Base-by-base conservation (phyloP, 2,888 invertebrate species). In the Trilocha varians region DNA sequence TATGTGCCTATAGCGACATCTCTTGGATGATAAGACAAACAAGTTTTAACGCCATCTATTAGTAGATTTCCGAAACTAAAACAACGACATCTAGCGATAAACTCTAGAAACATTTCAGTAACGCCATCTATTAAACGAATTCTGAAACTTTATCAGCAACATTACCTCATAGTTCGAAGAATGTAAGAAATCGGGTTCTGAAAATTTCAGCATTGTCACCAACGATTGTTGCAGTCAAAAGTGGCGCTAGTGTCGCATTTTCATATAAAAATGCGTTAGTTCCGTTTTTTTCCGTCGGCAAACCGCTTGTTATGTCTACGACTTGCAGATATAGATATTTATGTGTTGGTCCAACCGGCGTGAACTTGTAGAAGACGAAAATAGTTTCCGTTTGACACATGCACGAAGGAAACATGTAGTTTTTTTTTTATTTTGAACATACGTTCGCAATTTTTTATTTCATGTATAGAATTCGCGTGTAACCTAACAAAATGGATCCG, bases 301-400 rank as follows among this genome's bases (percentile, higher is more conserved):
- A 25, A 34, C 48, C 49, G 45, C 48, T 37, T 44, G 46, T 44
- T 43, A 43, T 42, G 46, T 47, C 46, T 42, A 53, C 50, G 49
- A 52, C 43, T 44, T 47, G 53, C 49, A 46, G 41, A 49, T 55
- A 55, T 52, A 59, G 55, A 63, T 75, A 73, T 73, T 72, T 76
- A 68, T 62, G 66, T 69, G 66, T 70, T 62, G 63, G 62, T 58
- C 62, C 47, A 65, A 68, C 71, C 70, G 69, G 68, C 74, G 76
- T 79, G 84, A 84, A 80, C 84, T 83, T 83, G 80, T 72, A 53
- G 65, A 59, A 57, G 73, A 74, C 78, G 56, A 73, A 84, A 85
- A 85, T 84, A 84, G 83, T 82, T 67, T 50, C 64, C 73, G 76
- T 84, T 83, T 83, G 84, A 84, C 84, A 84, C 78, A 82, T 74